Base-by-base conservation (phyloP, 1,140 invertebrate genomes). In the Drosophila sp. region DNA sequence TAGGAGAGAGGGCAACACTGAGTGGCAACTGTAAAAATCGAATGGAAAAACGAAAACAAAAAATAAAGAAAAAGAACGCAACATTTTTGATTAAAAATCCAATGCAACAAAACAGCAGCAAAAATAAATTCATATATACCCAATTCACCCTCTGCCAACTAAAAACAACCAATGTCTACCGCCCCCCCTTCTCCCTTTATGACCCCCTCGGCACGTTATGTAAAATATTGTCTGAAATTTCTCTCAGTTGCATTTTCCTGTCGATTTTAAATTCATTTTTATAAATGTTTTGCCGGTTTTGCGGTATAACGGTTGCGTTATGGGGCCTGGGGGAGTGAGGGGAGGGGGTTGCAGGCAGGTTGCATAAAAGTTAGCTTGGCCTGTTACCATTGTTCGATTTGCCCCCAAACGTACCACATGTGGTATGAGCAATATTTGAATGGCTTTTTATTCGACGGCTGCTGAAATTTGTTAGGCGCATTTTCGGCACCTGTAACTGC, bases 31-130 rank as follows among this genome's bases (percentile, higher is more conserved):
- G 61, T 63, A 86, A 71, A 80, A 84, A 74, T 82, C 66, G 74
- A 73, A 80, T 63, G 67, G 67, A 75, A 77, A 70, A 48, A 9
- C 61, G 36, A 54, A 41, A 48, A 29, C 29, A 62, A 48, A 48
- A 50, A 13, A 41, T 53, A 50, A 40, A 50, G 69, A 72, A 76
- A 75, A 87, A 61, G 40, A 34, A 36, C 50, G 66, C 72, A 51
- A 54, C 76, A 66, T 72, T 89, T 89, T 87, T 87, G 83, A 87
- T 87, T 87, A 89, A 87, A 87, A 87, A 84, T 81, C 70, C 72
- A 72, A 70, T 71, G 83, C 66, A 86, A 82, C 80, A 78, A 87
- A 71, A 50, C 14, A 61, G 29, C 11, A 74, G 32, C 9, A 36
- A 45, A 38, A 34, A 80, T 53, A 77, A 57, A 79, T 83, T 75